Evolutionary conservation across 2,113 vertebrate species (phyloP).

Genomic region (Tenrec ecaudatus): DNA sequence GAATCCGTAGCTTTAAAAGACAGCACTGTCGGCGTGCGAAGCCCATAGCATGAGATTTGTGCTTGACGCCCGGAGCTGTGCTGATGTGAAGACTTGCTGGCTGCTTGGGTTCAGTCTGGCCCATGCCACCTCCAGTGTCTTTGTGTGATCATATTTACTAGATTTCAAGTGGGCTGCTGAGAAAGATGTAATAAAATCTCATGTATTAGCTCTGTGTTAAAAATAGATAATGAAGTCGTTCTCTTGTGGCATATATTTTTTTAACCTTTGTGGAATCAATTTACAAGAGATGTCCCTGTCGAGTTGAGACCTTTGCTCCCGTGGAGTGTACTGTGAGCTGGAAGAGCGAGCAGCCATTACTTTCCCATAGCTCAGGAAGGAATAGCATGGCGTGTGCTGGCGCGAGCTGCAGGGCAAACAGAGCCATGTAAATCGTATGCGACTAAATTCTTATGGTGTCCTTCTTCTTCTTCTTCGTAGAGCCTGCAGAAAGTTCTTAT

Average conservation of each 20-base stretch:
- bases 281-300: slow-evolving; percentile 51
- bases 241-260: slow-evolving; percentile 70
- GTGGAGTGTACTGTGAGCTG: slow-evolving; percentile 1
- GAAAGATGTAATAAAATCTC: slow-evolving; percentile 78
- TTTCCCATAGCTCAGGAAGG: slow-evolving; percentile 38
- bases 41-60: slow-evolving; percentile 74
- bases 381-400: background rate
- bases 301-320: slow-evolving; percentile 52
- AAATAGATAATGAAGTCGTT: slow-evolving; percentile 79
- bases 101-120: slow-evolving; percentile 76
- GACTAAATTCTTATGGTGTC: background rate
- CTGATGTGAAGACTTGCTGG: slow-evolving; percentile 65
- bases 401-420: background rate
- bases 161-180: slow-evolving; percentile 79
- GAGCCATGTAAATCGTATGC: background rate
- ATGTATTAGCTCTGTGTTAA: slow-evolving; percentile 76
- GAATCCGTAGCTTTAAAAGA: slow-evolving; percentile 69
- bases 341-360: slow-evolving; percentile 34
- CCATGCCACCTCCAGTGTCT: slow-evolving; percentile 67
- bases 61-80: slow-evolving; percentile 75
- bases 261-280: slow-evolving; percentile 62
- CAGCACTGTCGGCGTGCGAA: slow-evolving; percentile 73
- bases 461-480: slow-evolving; percentile 83
- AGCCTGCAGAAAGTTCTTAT: slow-evolving; percentile 93
- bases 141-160: slow-evolving; percentile 78